Conservation (phyloP, 2,797 vertebrate genomes). For the Pogoniulus pusillus region DNA sequence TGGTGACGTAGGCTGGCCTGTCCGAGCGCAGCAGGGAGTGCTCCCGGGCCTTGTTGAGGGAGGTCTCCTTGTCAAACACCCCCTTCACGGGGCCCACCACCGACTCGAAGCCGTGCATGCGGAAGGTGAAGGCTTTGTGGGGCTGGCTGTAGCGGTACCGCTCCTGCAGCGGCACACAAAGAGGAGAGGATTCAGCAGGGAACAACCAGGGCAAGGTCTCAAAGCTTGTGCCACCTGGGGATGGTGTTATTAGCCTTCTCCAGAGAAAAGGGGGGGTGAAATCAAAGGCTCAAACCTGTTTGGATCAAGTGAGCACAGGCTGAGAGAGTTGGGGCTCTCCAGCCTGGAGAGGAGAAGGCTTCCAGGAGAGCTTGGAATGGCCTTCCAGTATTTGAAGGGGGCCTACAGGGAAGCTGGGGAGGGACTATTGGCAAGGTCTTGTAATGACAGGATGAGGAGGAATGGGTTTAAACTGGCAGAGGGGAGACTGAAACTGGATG, state of each 20-base stretch:
- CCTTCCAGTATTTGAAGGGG: too few relatives aligned
- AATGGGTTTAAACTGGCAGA: too few relatives aligned
- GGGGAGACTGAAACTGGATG: too few relatives aligned
- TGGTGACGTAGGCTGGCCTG: constrained; percentile 95
- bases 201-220: not conserved
- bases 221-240: not conserved
- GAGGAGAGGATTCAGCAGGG: not conserved
- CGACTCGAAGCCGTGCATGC: constrained; percentile 97
- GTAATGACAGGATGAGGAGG: too few relatives aligned
- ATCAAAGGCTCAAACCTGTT: not conserved
- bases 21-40: constrained; percentile 96
- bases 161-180: constrained; percentile 80
- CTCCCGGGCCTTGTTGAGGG: constrained; percentile 97
- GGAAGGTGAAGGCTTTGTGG: constrained; percentile 96
- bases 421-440: too few relatives aligned
- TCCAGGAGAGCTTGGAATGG: too few relatives aligned
- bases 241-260: too few relatives aligned
- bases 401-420: too few relatives aligned
- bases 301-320: not conserved
- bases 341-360: too few relatives aligned
- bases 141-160: constrained; percentile 98
- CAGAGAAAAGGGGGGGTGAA: not conserved
- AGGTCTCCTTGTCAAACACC: constrained; percentile 98
- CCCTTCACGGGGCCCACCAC: constrained; percentile 98
- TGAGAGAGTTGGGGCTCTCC: too few relatives aligned